phyloP scores from a whole-genome alignment of 2,113 vertebrate species.

The Echinops telfairi region DNA sequence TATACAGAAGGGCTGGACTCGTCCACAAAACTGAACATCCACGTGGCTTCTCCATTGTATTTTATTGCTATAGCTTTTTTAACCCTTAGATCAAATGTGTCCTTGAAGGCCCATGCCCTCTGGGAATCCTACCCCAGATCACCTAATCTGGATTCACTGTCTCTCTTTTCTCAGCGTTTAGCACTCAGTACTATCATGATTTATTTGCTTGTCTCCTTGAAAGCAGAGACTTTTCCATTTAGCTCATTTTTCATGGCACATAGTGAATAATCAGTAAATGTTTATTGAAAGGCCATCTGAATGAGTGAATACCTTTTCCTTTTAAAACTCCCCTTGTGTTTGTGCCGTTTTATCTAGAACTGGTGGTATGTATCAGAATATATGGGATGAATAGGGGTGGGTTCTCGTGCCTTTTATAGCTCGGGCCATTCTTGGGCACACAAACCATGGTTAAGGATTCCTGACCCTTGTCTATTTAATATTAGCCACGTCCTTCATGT shows the following conservation, averaged over 20 bases:
- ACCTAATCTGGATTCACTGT: neutral
- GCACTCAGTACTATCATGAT: slow-evolving; percentile 47
- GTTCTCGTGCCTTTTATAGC: slow-evolving; percentile 43
- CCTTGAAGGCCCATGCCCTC: slow-evolving; percentile 38
- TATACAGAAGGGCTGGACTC: neutral
- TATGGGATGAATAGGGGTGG: slow-evolving; percentile 52
- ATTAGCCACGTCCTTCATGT: slow-evolving; percentile 29
- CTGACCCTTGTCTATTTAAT: slow-evolving; percentile 12
- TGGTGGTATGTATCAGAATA: slow-evolving; percentile 61
- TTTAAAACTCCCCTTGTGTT: slow-evolving; percentile 71
- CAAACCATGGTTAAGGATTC: slow-evolving; percentile 37
- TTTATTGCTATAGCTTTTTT: slow-evolving; percentile 2
- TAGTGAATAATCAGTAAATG: slow-evolving; percentile 76
- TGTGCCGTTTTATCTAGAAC: slow-evolving; percentile 65
- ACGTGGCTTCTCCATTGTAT: slow-evolving; percentile 23
- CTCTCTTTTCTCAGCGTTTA: slow-evolving; percentile 41
- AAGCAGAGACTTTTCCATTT: slow-evolving; percentile 62
- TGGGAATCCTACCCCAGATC: neutral
- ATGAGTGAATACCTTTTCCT: slow-evolving; percentile 68
- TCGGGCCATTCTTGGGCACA: neutral
- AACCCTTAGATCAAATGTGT: neutral
- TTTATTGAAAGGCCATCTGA: slow-evolving; percentile 61
- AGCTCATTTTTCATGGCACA: slow-evolving; percentile 57
- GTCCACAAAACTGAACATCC: neutral
- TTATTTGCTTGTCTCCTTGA: slow-evolving; percentile 75